phyloP scores from a whole-genome alignment of 64 coral and sea anemone genomes.

The Trachythela sp. region DNA sequence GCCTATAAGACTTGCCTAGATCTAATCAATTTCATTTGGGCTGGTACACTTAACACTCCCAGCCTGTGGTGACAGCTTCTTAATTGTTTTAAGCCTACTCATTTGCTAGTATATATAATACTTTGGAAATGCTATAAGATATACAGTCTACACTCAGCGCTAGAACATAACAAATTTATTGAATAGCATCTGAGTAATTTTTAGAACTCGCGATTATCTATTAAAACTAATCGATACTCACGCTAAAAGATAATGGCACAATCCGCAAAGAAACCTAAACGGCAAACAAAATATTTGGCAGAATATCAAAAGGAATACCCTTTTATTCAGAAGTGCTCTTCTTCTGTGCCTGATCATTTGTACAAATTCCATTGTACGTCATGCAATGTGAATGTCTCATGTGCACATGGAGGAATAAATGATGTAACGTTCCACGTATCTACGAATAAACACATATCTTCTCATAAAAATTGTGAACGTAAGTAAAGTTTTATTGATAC shows the following conservation, averaged over 20 bases:
- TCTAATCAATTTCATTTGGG: too few species aligned
- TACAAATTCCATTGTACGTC: slow-evolving; percentile 66
- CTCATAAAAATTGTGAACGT: slow-evolving; percentile 15
- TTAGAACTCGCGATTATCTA: background rate
- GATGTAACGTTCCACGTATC: slow-evolving; percentile 45
- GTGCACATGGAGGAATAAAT: slow-evolving; percentile 61
- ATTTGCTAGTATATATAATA: too few species aligned
- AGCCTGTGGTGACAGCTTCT: too few species aligned
- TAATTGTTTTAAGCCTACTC: too few species aligned
- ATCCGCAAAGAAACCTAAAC: slow-evolving; percentile 15
- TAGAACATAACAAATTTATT: too few species aligned
- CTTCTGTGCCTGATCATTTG: slow-evolving; percentile 51
- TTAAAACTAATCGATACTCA: too few species aligned
- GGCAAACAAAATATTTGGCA: slow-evolving; percentile 48
- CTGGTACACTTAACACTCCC: too few species aligned
- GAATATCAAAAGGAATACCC: slow-evolving; percentile 34
- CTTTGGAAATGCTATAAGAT: too few species aligned
- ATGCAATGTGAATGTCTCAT: slow-evolving; percentile 64
- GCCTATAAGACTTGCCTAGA: too few species aligned
- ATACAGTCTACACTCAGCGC: too few species aligned
- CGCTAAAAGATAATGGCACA: background rate
- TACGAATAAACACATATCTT: slow-evolving; percentile 6
- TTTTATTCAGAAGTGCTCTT: slow-evolving; percentile 51
- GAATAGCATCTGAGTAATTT: background rate
- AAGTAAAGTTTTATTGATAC: slow-evolving; percentile 23